phyloP scores from a whole-genome alignment of 2,797 vertebrate genomes.

The Anolis apletophallus region DNA sequence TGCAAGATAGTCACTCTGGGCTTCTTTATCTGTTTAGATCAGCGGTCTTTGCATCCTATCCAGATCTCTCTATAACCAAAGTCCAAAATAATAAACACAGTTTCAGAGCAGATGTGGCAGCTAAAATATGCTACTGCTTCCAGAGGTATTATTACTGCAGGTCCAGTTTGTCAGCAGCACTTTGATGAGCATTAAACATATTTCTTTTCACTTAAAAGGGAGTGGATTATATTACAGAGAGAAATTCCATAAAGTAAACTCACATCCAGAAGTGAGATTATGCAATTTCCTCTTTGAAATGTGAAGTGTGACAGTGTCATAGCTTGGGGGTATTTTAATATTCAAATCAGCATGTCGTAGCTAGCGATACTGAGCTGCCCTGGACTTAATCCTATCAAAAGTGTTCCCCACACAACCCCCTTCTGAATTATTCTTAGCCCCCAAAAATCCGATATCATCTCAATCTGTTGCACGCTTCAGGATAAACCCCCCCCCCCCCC shows the following conservation, averaged over 20 bases:
- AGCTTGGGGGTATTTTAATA: slow-evolving; percentile 43
- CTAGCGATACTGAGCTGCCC: slow-evolving; percentile 31
- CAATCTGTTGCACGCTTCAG: slow-evolving; percentile 59
- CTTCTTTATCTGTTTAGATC: not conserved
- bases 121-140: not conserved
- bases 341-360: slow-evolving; percentile 29
- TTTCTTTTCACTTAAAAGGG: slow-evolving; percentile 15
- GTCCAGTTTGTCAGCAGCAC: not conserved
- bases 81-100: not conserved
- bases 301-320: not conserved
- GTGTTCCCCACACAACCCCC: slow-evolving; percentile 35
- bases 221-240: slow-evolving; percentile 39
- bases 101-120: not conserved
- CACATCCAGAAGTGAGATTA: not conserved
- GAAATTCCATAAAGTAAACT: slow-evolving; percentile 11
- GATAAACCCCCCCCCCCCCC: slow-evolving; percentile 35
- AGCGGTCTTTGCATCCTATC: not conserved
- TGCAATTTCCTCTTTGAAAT: slow-evolving; percentile 34
- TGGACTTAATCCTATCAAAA: slow-evolving; percentile 57
- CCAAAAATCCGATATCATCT: slow-evolving; percentile 57
- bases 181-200: slow-evolving; percentile 1
- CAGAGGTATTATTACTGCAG: not conserved
- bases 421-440: slow-evolving; percentile 53
- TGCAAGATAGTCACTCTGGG: not conserved
- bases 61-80: not conserved